phyloP scores from a whole-genome alignment of 1,140 invertebrate species.

The Aphidius ervi region DNA sequence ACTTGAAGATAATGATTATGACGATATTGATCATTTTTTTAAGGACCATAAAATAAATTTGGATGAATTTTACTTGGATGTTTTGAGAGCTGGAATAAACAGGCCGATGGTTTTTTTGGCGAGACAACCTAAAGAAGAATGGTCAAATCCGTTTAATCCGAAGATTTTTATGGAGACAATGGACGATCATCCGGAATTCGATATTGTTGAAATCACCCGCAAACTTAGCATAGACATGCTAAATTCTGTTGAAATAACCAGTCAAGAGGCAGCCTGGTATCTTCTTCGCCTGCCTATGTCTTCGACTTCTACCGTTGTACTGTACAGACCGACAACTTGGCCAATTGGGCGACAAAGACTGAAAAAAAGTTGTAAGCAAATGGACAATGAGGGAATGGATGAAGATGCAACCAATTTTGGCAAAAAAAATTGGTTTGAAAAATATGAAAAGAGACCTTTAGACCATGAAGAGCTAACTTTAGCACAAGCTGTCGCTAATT shows the following conservation, averaged over 20 bases:
- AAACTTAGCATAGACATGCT: slow-evolving; percentile 29
- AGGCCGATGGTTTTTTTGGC: slow-evolving; percentile 28
- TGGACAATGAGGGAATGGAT: slow-evolving; percentile 23
- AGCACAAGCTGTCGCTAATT: too few species aligned
- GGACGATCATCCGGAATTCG: slow-evolving; percentile 37
- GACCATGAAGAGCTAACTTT: too few species aligned
- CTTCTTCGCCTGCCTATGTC: slow-evolving; percentile 35
- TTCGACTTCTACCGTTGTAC: slow-evolving; percentile 14
- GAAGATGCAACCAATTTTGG: slow-evolving; percentile 30
- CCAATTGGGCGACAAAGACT: slow-evolving; percentile 38
- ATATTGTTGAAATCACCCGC: slow-evolving; percentile 32
- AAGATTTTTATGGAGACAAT: slow-evolving; percentile 33
- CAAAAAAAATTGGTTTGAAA: slow-evolving; percentile 27
- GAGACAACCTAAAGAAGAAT: slow-evolving; percentile 27
- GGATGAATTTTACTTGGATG: slow-evolving; percentile 28
- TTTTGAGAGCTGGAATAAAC: slow-evolving; percentile 27
- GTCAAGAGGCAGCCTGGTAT: slow-evolving; percentile 40
- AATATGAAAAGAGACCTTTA: background rate
- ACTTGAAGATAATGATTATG: slow-evolving; percentile 9
- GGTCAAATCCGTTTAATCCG: slow-evolving; percentile 35
- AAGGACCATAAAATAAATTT: slow-evolving; percentile 13
- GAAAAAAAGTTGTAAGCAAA: slow-evolving; percentile 24
- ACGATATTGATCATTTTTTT: slow-evolving; percentile 19
- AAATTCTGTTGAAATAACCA: slow-evolving; percentile 30
- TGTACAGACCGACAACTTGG: slow-evolving; percentile 40